Base-by-base conservation (phyloP, 2,113 vertebrate species). In the Callionymus lyra region DNA sequence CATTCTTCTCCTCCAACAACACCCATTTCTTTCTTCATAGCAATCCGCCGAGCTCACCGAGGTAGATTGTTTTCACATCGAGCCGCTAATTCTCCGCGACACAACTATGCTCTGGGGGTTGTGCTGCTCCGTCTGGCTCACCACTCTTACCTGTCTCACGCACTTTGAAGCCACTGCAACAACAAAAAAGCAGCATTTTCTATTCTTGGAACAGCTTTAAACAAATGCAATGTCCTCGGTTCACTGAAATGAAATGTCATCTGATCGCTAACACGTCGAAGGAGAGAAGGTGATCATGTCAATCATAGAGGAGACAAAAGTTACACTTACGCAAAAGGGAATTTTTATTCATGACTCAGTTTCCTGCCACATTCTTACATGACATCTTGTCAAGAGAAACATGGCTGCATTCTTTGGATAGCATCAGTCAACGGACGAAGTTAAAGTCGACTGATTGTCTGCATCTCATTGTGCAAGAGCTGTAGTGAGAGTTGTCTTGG, bases 141-240 rank as follows among this genome's bases (percentile, higher is more conserved):
- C 10, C 19, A 10, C 13, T 39, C 38, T 38, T 42, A 34, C 56
- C 38, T 32, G 10, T 14, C 5, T 10, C 41, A 12, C 50, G 40
- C 34, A n/a, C 46, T 53, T 71, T 49, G 47, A 45, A 69, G 54
- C 60, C 59, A 70, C 36, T 65, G 54, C n/a, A 43, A 44, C 37
- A 32, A 58, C 39, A 44, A 16, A n/a, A 42, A 14, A 34, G 36
- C 39, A 36, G 38, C 37, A n/a, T n/a, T n/a, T n/a, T n/a, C n/a
- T n/a, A n/a, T n/a, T n/a, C n/a, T n/a, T n/a, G n/a, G n/a, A n/a
- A n/a, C n/a, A n/a, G n/a, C n/a, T n/a, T n/a, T n/a, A n/a, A n/a
- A n/a, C n/a, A n/a, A n/a, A n/a, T n/a, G n/a, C n/a, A n/a, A n/a
- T n/a, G n/a, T n/a, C n/a, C n/a, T n/a, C n/a, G n/a, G n/a, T n/a